Evolutionary conservation across 2,888 invertebrate species (phyloP).

Genomic region (Portevinia maculata): DNA sequence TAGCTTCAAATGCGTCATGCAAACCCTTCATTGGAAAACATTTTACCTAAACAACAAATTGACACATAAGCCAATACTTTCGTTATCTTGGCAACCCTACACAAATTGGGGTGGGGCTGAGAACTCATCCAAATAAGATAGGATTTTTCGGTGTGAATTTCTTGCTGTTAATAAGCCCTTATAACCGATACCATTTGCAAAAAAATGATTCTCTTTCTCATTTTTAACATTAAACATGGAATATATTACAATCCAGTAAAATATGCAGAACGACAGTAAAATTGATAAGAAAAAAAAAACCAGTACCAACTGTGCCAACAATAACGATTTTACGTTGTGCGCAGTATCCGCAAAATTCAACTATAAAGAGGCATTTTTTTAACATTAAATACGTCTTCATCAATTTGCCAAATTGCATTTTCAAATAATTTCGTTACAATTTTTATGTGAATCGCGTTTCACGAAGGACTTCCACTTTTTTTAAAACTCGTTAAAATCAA

Average conservation of each 20-base stretch:
- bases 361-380: conserved; percentile 30
- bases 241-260: conserved; percentile 10
- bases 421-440: conserved; percentile 16
- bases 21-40: background rate
- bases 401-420: conserved; percentile 21
- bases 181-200: background rate
- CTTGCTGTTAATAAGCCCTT: background rate
- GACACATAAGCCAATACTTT: conserved; percentile 14
- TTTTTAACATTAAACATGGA: background rate
- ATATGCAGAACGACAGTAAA: conserved; percentile 36
- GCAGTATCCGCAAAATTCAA: conserved; percentile 53
- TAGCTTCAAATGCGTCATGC: conserved; percentile 3
- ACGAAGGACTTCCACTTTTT: conserved; percentile 10
- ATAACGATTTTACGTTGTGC: conserved; percentile 55
- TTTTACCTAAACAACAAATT: conserved; percentile 12
- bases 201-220: background rate
- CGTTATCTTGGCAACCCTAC: conserved; percentile 62
- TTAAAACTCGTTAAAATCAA: background rate
- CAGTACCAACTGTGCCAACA: conserved; percentile 52
- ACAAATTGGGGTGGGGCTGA: conserved; percentile 61
- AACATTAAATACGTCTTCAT: conserved; percentile 24
- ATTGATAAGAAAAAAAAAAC: conserved; percentile 25
- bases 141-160: background rate
- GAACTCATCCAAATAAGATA: conserved; percentile 15
- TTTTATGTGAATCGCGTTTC: conserved; percentile 7